Evolutionary conservation across 1,140 invertebrate species (phyloP).

Genomic region (Eurytemora carolleeae): DNA sequence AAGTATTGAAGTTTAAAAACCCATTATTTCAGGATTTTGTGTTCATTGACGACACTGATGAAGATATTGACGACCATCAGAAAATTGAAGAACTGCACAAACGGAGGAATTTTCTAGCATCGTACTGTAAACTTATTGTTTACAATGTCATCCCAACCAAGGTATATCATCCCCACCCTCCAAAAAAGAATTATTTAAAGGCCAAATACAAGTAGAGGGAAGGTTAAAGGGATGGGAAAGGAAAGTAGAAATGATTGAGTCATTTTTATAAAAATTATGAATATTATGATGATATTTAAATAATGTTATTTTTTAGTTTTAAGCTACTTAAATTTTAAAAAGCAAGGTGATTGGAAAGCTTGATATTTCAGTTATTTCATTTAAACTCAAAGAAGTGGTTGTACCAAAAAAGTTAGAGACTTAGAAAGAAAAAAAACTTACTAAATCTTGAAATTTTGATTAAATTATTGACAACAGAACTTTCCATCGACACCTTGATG

Average conservation of each 20-base stretch:
- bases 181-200: not conserved
- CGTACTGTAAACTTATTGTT: constrained; percentile 91
- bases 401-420: too few species aligned
- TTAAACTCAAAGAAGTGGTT: too few species aligned
- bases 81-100: constrained; percentile 92
- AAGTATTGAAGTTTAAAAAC: too few species aligned
- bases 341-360: too few species aligned
- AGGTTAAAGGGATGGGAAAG: not conserved
- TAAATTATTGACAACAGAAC: too few species aligned
- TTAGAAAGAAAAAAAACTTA: too few species aligned
- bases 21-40: constrained; percentile 59
- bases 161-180: constrained; percentile 23
- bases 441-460: too few species aligned
- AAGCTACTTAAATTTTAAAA: not conserved
- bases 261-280: not conserved
- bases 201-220: not conserved
- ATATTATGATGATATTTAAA: not conserved
- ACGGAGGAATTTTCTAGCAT: constrained; percentile 77
- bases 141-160: constrained; percentile 88
- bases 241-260: not conserved
- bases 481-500: too few species aligned
- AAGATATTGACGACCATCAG: constrained; percentile 71
- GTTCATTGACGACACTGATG: constrained; percentile 67
- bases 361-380: too few species aligned
- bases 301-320: not conserved